Evolutionary conservation across 2,888 invertebrate genomes (phyloP).

Genomic region (Cantharis rufa): DNA sequence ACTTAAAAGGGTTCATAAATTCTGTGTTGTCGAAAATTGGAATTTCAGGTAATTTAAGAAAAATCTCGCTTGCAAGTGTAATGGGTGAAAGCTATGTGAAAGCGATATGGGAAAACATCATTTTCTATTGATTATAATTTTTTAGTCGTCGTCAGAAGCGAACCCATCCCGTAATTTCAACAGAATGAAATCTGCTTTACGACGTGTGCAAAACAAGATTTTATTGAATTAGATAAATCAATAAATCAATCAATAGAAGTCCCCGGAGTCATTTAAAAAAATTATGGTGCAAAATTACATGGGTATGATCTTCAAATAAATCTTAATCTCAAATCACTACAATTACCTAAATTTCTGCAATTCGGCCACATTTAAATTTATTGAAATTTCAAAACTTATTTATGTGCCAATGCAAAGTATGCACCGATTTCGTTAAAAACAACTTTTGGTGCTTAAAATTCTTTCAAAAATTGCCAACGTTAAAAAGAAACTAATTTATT

Average conservation of each 20-base stretch:
- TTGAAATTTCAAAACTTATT: neutral
- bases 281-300: neutral
- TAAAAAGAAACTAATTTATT: neutral
- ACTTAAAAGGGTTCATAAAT: neutral
- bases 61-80: neutral
- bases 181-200: too few relatives aligned
- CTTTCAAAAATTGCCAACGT: neutral
- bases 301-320: neutral
- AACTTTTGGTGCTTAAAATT: neutral
- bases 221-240: neutral
- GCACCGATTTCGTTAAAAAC: neutral
- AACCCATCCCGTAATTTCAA: too few relatives aligned
- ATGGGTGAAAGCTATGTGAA: neutral
- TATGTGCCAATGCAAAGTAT: neutral
- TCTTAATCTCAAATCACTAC: neutral
- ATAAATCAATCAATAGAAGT: neutral
- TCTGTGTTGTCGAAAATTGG: neutral
- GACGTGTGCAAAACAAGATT: neutral
- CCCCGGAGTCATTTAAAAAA: neutral
- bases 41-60: neutral
- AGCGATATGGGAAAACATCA: neutral
- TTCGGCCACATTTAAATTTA: neutral
- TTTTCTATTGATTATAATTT: neutral
- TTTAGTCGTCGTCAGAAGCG: too few relatives aligned
- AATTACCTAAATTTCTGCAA: neutral